These are phyloP conservation scores for Ceyx cyanopectus DNA, from an alignment of 2,113 vertebrate species.

Conservation along the genomic window DNA sequence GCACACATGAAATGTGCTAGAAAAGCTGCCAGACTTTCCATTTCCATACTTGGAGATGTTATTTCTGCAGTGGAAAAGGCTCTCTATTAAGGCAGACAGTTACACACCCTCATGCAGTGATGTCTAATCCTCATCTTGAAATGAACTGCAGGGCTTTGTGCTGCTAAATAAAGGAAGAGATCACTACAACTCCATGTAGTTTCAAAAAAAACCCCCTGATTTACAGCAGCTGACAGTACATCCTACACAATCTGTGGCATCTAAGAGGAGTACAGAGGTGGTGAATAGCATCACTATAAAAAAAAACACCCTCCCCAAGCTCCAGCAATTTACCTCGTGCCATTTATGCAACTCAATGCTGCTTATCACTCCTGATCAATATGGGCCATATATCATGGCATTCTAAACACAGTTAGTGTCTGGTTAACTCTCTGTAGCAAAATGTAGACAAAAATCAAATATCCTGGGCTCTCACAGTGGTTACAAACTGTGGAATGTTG, in stretches of 20 bases:
- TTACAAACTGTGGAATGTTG: background rate
- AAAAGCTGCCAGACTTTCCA: slow-evolving; percentile 1
- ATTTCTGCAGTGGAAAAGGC: background rate
- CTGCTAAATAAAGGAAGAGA: slow-evolving; percentile 21
- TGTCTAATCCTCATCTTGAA: background rate
- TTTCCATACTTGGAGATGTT: slow-evolving; percentile 15
- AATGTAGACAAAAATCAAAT: background rate
- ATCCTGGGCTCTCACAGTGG: background rate
- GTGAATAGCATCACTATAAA: slow-evolving; percentile 29
- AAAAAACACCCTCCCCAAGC: background rate
- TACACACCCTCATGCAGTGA: background rate
- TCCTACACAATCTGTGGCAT: slow-evolving; percentile 7
- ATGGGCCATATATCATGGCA: background rate
- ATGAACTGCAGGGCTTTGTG: slow-evolving; percentile 19
- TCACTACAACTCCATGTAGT: background rate
- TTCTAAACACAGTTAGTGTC: background rate
- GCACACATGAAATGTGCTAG: background rate
- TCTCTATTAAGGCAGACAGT: background rate
- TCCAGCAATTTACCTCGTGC: background rate
- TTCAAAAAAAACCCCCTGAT: slow-evolving; percentile 19
- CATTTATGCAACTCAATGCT: background rate
- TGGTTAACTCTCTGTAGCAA: background rate
- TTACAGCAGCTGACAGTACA: slow-evolving; percentile 9
- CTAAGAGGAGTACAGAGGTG: slow-evolving; percentile 16
- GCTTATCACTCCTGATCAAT: background rate